Base-by-base conservation (phyloP, 2,888 invertebrate genomes). In the Tortrix viridana region DNA sequence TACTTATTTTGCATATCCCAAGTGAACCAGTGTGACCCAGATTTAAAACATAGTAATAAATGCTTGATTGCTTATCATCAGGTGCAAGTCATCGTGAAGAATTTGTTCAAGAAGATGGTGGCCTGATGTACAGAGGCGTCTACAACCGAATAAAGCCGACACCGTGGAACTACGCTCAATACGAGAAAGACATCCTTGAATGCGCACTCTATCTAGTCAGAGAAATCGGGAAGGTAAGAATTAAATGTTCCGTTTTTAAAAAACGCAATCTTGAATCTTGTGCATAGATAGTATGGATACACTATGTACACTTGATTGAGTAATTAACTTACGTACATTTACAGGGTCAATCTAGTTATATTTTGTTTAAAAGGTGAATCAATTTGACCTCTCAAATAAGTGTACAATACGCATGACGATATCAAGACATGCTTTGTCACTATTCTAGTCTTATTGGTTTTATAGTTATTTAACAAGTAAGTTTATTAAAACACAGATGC, bases 81-180 rank as follows among this genome's bases (percentile, higher is more conserved):
- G 93, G 93, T 52, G 95, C 96, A 49, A 95, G 94, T 26, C 93
- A 95, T 79, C 94, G 97, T 4, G 95, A 96, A 58, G 98, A 98
- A 80, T 96, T 96, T 77, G 95, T 98, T 0, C 86, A 97, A 80
- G 95, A 95, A 70, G 98, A 98, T 69, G 96, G 96, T 1, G 98
- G 98, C 0, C 88, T 98, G 18, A 97, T 98, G 79, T 98, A 96
- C 95, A 93, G 98, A 71, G 98, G 98, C 43, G 97, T 96, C 3
- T 95, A 96, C 80, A 97, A 96, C 74, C 93, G 96, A 26, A 93
- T 97, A 75, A 94, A 96, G 66, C 97, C 98, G 0, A 94, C 96
- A 2, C 95, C 97, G 5, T 98, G 98, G 98, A 96, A 97, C 78
- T 97, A 96, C 75, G 96, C 97, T 1, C 98, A 98, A 83, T 98